These are phyloP conservation scores for Sigmodon hispidus DNA, from an alignment of 2,113 vertebrate species.

Conservation along the genomic window DNA sequence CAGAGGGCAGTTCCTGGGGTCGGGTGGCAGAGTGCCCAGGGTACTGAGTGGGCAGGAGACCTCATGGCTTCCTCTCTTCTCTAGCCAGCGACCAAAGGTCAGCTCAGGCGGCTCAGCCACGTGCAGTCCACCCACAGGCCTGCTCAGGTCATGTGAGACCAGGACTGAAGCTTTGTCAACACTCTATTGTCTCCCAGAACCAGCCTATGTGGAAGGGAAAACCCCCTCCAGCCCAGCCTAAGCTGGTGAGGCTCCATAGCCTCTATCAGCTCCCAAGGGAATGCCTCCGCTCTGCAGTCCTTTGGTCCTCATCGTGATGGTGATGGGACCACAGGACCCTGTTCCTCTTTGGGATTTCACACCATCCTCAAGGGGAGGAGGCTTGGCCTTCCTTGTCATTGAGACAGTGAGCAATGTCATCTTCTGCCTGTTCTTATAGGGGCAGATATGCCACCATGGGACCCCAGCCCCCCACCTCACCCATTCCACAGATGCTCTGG, in stretches of 20 bases:
- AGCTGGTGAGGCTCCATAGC: not conserved
- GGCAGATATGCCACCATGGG: not conserved
- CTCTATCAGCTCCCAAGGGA: not conserved
- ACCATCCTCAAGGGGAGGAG: not conserved
- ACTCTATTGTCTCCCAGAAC: slow-evolving; percentile 74
- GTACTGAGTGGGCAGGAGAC: slow-evolving; percentile 91
- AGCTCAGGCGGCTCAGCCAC: slow-evolving; percentile 90
- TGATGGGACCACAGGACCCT: not conserved
- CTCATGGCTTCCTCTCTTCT: slow-evolving; percentile 86
- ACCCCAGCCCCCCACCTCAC: not conserved
- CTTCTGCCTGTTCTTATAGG: slow-evolving; percentile 29
- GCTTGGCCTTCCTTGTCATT: not conserved
- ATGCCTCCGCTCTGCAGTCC: not conserved
- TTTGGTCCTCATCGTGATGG: not conserved
- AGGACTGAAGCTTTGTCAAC: slow-evolving; percentile 81
- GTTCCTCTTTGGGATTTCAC: not conserved
- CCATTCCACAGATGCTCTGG: slow-evolving; percentile 44
- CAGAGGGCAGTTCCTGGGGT: slow-evolving; percentile 75
- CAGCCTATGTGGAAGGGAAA: not conserved
- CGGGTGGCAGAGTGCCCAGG: slow-evolving; percentile 77
- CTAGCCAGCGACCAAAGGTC: slow-evolving; percentile 89
- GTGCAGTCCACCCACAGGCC: slow-evolving; percentile 88
- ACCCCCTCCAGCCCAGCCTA: slow-evolving; percentile 3
- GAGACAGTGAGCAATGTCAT: not conserved
- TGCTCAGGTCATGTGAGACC: slow-evolving; percentile 92